Percentiles rank a stretch among this genome's conserved stretches.
These are phyloP conservation scores for Calameuta pallipes DNA, from an alignment of 2,888 invertebrate species.

Conservation along the genomic window DNA sequence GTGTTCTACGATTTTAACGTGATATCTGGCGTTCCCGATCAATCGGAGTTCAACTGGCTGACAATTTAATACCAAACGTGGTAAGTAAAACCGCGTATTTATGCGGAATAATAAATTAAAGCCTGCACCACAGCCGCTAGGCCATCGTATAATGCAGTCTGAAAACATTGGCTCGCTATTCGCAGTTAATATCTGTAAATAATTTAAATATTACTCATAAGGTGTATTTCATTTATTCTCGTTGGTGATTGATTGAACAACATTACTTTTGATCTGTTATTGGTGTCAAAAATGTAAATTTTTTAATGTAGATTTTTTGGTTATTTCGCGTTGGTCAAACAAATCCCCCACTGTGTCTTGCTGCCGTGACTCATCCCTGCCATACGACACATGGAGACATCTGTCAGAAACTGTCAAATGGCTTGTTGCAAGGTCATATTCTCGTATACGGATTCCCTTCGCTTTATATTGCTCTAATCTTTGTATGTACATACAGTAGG, in stretches of 20 bases:
- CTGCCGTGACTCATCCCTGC: background rate
- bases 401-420: background rate
- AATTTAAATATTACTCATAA: background rate
- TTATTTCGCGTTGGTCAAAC: background rate
- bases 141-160: slow-evolving; percentile 24
- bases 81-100: slow-evolving; percentile 28
- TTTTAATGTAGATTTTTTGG: background rate
- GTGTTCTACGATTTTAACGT: slow-evolving; percentile 6
- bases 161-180: slow-evolving; percentile 29
- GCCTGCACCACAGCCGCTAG: slow-evolving; percentile 32
- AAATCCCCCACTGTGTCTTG: background rate
- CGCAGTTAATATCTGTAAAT: background rate
- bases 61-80: slow-evolving; percentile 6
- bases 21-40: background rate
- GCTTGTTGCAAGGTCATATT: background rate
- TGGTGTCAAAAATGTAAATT: background rate
- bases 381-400: background rate
- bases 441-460: background rate
- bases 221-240: background rate
- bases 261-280: background rate
- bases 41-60: background rate
- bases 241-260: background rate
- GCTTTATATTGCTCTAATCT: background rate
- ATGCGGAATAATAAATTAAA: background rate
- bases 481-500: background rate